Evolutionary conservation across 1,140 invertebrate species (phyloP), one percentile per base, ranked within the genome.

Genomic region (Trichonephila inaurata): DNA sequence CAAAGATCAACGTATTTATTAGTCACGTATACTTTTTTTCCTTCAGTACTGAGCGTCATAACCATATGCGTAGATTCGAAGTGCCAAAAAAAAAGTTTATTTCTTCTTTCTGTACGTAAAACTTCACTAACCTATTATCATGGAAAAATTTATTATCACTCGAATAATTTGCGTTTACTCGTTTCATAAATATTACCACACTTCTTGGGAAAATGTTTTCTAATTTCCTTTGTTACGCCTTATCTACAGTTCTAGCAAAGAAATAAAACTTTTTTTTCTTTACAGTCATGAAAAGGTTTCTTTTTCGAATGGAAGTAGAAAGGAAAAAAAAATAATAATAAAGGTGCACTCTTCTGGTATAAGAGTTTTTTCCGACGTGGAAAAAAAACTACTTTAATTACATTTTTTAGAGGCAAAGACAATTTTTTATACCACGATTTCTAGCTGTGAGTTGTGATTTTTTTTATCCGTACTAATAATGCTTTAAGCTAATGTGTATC

Each of bases 371-470:
- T 28, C 2, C 24, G 8, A 18, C 51, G 21, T 60, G 24, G 51
- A 62, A 86, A 60, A 86, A 86, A 86, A 16, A 62, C 61, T n/a
- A 61, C 83, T 86, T 86, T 86, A 86, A 86, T 86, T 86, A 86
- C 83, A 61, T 86, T 86, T 86, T 85, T 86, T 86, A 28, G 60
- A 10, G 28, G 83, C 40, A 28, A 18, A 12, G 21, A 60, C 58
- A 86, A 28, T 86, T 86, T 86, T 86, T 86, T 83, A 66, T 66
- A 19, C 64, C 44, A 51, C 44, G 44, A 51, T 51, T 83, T 83
- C 12, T 86, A 10, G 69, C 6, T 33, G 24, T 58, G 58, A 60
- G 28, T 24, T 86, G 18, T 58, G n/a, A 86, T 86, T 86, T 86
- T 86, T 58, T 86, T 60, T 28, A 28, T 58, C n/a, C 18, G 1